Percentiles rank a stretch among this genome's conserved stretches.
These are phyloP conservation scores for Otis tarda DNA, from an alignment of 2,113 vertebrate species.

Conservation along the genomic window DNA sequence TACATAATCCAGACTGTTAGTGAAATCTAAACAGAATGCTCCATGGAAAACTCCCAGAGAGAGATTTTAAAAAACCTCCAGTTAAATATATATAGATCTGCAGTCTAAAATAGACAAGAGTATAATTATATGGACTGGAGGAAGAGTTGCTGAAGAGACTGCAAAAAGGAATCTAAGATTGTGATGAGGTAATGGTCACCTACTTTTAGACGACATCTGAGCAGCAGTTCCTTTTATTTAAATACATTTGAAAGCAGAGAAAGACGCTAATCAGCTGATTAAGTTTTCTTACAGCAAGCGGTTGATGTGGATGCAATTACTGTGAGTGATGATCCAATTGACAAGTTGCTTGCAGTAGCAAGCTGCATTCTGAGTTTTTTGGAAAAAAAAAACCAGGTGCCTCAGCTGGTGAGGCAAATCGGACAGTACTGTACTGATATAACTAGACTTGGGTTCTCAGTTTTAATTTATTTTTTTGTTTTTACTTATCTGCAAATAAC, in stretches of 20 bases:
- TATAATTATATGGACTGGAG: background rate
- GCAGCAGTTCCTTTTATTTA: conserved; percentile 1
- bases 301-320: conserved; percentile 14
- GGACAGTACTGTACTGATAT: background rate
- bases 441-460: background rate
- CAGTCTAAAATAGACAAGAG: background rate
- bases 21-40: conserved; percentile 31
- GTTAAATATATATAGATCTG: conserved; percentile 44
- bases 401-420: background rate
- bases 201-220: background rate
- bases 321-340: background rate
- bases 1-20: conserved; percentile 36
- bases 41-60: background rate
- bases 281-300: background rate
- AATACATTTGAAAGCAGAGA: conserved; percentile 42
- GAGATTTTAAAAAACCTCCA: background rate
- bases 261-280: conserved; percentile 29
- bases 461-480: background rate
- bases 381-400: background rate
- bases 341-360: background rate
- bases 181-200: background rate
- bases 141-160: background rate
- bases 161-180: background rate
- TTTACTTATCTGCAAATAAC: background rate
- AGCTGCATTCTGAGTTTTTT: background rate